Percentiles rank a stretch among this genome's conserved stretches.
These are phyloP conservation scores for Rhinella marina DNA, from an alignment of 2,797 vertebrate genomes.

Conservation along the genomic window DNA sequence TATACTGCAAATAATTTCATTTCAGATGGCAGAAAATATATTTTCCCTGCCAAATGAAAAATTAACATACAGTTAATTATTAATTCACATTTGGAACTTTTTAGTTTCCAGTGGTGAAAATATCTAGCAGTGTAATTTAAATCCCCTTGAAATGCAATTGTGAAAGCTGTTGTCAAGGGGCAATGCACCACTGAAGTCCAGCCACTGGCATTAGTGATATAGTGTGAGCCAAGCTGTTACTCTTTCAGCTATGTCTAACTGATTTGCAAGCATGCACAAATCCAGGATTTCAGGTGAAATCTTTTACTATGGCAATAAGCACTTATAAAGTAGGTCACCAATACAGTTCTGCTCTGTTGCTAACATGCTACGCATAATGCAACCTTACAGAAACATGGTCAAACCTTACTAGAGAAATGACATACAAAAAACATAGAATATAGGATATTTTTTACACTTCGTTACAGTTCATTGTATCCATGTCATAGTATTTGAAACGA, in stretches of 20 bases:
- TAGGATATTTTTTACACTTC: constrained; percentile 35
- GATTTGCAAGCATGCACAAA: constrained; percentile 57
- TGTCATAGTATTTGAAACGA: constrained; percentile 34
- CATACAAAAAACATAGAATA: constrained; percentile 43
- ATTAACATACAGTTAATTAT: constrained; percentile 37
- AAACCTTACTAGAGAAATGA: constrained; percentile 43
- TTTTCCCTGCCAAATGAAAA: constrained; percentile 30
- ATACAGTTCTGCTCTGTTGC: constrained; percentile 51
- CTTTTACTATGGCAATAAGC: constrained; percentile 57
- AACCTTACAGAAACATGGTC: constrained; percentile 50
- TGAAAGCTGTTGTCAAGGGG: constrained; percentile 48
- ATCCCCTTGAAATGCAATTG: constrained; percentile 36
- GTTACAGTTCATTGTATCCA: constrained; percentile 41
- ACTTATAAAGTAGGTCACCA: constrained; percentile 61
- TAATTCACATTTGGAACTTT: constrained; percentile 15
- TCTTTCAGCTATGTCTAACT: constrained; percentile 52
- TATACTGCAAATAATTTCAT: neutral
- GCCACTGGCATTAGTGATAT: constrained; percentile 58
- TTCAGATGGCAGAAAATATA: constrained; percentile 25
- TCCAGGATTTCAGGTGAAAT: constrained; percentile 54
- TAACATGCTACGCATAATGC: constrained; percentile 55
- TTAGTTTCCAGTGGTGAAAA: neutral
- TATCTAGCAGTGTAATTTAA: constrained; percentile 23
- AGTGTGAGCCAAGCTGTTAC: constrained; percentile 51
- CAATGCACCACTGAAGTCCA: constrained; percentile 52